phyloP scores from a whole-genome alignment of 2,888 invertebrate genomes.

The Margaritifera margaritifera region DNA sequence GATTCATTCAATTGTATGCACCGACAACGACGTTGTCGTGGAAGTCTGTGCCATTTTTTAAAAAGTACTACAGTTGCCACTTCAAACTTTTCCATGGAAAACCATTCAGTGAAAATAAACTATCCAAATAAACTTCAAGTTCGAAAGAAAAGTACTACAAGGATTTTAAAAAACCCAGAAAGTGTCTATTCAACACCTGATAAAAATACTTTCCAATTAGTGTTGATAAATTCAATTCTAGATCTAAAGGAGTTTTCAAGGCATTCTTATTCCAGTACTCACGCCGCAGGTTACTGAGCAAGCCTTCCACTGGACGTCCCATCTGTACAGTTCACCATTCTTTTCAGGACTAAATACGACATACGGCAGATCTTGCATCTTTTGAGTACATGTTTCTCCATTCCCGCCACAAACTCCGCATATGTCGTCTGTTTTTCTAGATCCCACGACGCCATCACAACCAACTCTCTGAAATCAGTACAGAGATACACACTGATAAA shows the following conservation, averaged over 20 bases:
- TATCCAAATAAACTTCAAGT: too few species aligned
- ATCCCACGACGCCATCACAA: constrained; percentile 87
- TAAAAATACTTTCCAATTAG: too few species aligned
- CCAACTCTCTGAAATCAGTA: constrained; percentile 83
- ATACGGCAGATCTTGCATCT: constrained; percentile 73
- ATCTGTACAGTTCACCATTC: constrained; percentile 17
- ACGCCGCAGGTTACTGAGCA: constrained; percentile 93
- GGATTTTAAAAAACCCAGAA: too few species aligned
- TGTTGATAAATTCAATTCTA: neutral
- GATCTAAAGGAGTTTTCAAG: neutral
- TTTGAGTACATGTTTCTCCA: constrained; percentile 84
- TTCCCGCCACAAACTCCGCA: constrained; percentile 91
- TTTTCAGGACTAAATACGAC: neutral
- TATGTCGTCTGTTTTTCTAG: constrained; percentile 86
- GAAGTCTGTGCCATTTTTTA: too few species aligned
- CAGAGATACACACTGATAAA: too few species aligned
- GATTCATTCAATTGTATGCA: too few species aligned
- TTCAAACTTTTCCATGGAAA: too few species aligned
- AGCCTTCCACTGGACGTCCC: constrained; percentile 81
- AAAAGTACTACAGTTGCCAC: too few species aligned
- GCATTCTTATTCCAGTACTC: constrained; percentile 7
- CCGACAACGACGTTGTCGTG: too few species aligned
- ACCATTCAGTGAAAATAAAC: too few species aligned
- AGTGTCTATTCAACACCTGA: too few species aligned
- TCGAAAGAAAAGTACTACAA: too few species aligned